phyloP scores from a whole-genome alignment of 2,888 invertebrate species.

The Phortica okadai region DNA sequence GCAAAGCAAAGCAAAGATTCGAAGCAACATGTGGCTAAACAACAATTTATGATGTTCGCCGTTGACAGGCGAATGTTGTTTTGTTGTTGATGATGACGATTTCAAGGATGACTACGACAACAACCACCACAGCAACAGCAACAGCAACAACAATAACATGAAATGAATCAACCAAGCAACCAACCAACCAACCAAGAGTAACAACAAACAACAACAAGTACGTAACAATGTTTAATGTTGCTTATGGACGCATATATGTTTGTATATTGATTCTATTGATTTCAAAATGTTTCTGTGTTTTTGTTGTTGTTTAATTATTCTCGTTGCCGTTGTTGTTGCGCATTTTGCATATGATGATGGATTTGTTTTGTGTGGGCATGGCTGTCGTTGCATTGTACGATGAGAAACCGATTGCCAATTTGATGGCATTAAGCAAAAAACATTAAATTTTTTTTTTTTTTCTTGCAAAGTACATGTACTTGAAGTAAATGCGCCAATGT shows the following conservation, averaged over 20 bases:
- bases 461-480: too few species aligned
- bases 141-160: conserved; percentile 35
- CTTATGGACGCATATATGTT: conserved; percentile 17
- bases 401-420: conserved; percentile 36
- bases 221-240: conserved; percentile 19
- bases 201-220: conserved; percentile 40
- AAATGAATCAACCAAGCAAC: conserved; percentile 8
- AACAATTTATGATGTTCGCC: conserved; percentile 74
- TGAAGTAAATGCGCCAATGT: too few species aligned
- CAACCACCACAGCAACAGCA: conserved; percentile 53
- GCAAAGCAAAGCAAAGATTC: conserved; percentile 18
- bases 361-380: conserved; percentile 50
- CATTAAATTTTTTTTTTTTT: too few species aligned
- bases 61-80: conserved; percentile 74
- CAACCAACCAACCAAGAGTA: conserved; percentile 39
- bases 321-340: conserved; percentile 33
- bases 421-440: not conserved
- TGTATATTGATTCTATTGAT: conserved; percentile 43
- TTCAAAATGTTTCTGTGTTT: conserved; percentile 55
- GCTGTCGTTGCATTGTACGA: conserved; percentile 48
- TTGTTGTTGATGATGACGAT: conserved; percentile 67
- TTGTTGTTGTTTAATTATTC: conserved; percentile 57
- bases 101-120: conserved; percentile 46
- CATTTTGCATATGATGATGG: conserved; percentile 67
- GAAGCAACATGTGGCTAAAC: conserved; percentile 69